Base-by-base conservation (phyloP, 2,888 invertebrate species). In the Timandra comae region DNA sequence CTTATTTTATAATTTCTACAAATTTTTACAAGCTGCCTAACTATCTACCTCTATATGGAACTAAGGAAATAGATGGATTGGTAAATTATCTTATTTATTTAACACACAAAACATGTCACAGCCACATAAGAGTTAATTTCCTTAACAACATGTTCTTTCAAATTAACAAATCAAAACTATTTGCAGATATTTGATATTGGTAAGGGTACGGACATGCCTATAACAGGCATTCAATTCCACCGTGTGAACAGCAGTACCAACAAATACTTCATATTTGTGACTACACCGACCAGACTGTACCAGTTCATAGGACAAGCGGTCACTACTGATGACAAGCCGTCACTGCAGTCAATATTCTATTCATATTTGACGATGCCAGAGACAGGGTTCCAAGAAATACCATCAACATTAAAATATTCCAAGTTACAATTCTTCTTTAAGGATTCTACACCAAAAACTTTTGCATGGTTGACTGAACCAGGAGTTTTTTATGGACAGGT, bases 171-270 rank as follows among this genome's bases (percentile, higher is more conserved):
- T n/a, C n/a, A n/a, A n/a, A n/a, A n/a, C n/a, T n/a, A n/a, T n/a
- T 57, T 55, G 11, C 76, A 96, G 95, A 91, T 97, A 24, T 97
- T 95, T 63, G 96, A 96, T 73, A 89, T 97, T 47, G 95, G 95
- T 0, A 91, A 91, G 71, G 93, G 93, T 0, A 88, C 88, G 12
- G 88, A 90, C 27, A 92, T 91, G 37, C 91, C 94, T 0, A 94
- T 98, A 41, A 96, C 94, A n/a, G 96, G 95, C 0, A 82, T 98
- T 32, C 93, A 95, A 63, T 93, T 94, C 71, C 92, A 94, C 63
- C 89, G 91, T 60, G 86, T 94, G 36, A 38, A 22, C 27, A 89
- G 91, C 7, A 88, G 88, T 29, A 88, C 90, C 0, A 91, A 90
- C 41, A 91, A 90, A 58, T 96, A 93, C 70, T 90, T 93, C 33